Evolutionary conservation across 2,888 invertebrate species (phyloP).

Genomic region (Diaprepes abbreviatus): DNA sequence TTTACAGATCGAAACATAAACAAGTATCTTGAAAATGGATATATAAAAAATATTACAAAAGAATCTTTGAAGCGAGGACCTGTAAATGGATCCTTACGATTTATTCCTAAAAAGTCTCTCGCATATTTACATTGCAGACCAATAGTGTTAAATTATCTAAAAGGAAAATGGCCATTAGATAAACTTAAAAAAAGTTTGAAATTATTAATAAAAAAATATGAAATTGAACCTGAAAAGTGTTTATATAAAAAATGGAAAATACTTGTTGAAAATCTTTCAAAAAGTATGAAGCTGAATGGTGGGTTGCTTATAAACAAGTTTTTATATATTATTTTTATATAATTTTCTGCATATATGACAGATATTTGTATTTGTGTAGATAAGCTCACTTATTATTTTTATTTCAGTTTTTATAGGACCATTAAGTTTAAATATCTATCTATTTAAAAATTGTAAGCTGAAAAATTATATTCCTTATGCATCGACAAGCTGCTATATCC

Average conservation of each 20-base stretch:
- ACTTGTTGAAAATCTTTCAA: conserved; percentile 2
- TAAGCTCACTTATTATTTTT: too few species aligned
- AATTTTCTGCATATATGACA: too few species aligned
- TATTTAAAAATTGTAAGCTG: too few species aligned
- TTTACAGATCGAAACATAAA: conserved; percentile 11
- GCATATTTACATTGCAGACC: conserved; percentile 3
- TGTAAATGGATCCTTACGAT: conserved; percentile 17
- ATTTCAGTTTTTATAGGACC: too few species aligned
- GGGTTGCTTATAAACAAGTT: background rate
- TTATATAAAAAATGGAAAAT: conserved; percentile 30
- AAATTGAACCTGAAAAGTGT: background rate
- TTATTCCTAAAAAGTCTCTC: conserved; percentile 18
- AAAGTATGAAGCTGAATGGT: conserved; percentile 13
- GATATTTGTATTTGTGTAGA: too few species aligned
- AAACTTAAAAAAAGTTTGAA: conserved; percentile 10
- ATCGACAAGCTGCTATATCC: too few species aligned
- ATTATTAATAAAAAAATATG: background rate
- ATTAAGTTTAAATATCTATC: too few species aligned
- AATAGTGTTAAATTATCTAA: conserved; percentile 2
- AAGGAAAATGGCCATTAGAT: background rate
- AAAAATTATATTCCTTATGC: too few species aligned
- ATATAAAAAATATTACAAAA: background rate
- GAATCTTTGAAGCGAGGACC: background rate
- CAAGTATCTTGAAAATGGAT: conserved; percentile 4
- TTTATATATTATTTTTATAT: too few species aligned